phyloP scores from a whole-genome alignment of 2,888 invertebrate genomes.

The Noctua janthe region DNA sequence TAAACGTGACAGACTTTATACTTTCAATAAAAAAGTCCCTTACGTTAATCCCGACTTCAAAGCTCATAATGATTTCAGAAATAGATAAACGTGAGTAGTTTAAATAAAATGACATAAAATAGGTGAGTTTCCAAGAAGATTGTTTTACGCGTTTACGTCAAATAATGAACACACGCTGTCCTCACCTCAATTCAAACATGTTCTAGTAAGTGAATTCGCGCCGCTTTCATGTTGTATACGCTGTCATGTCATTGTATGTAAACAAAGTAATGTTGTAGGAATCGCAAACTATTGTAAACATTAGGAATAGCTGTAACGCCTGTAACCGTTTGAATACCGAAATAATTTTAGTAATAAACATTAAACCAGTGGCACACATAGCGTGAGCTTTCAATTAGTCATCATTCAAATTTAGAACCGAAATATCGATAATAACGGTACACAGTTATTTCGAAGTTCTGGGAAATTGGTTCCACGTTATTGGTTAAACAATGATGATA shows the following conservation, averaged over 20 bases:
- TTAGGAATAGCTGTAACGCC: constrained; percentile 66
- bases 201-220: constrained; percentile 44
- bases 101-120: constrained; percentile 25
- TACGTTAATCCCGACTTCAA: constrained; percentile 42
- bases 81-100: constrained; percentile 34
- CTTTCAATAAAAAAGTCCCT: constrained; percentile 33
- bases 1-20: constrained; percentile 20
- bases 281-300: constrained; percentile 62
- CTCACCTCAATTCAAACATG: constrained; percentile 55
- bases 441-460: constrained; percentile 65
- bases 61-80: constrained; percentile 30
- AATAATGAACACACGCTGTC: constrained; percentile 48
- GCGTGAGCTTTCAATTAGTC: constrained; percentile 72
- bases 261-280: constrained; percentile 59
- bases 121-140: constrained; percentile 47
- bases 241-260: constrained; percentile 58
- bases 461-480: constrained; percentile 70
- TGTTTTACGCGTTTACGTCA: constrained; percentile 38
- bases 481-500: constrained; percentile 80
- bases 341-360: constrained; percentile 75
- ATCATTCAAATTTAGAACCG: constrained; percentile 70
- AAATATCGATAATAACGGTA: constrained; percentile 67
- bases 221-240: constrained; percentile 52
- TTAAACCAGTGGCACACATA: constrained; percentile 66
- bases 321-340: constrained; percentile 70